phyloP scores from a whole-genome alignment of 2,113 vertebrate species.

The Ancistrus triradiatus region DNA sequence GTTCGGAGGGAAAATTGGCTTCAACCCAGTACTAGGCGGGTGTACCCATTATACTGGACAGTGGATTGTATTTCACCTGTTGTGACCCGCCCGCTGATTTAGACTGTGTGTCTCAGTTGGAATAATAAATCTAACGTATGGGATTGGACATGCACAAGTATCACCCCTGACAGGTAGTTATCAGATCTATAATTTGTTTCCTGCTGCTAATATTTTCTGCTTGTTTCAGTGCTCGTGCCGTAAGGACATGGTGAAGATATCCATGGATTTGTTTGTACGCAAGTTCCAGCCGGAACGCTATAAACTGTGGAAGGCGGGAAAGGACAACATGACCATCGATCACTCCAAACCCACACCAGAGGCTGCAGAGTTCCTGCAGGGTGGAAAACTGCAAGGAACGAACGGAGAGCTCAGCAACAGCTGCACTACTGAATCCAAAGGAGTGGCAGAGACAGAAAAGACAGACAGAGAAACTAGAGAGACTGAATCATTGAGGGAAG shows the following conservation, averaged over 20 bases:
- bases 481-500: too few relatives aligned
- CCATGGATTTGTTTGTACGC: conserved; percentile 94
- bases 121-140: too few relatives aligned
- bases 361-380: conserved; percentile 74
- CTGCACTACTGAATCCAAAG: conserved; percentile 46
- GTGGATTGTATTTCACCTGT: too few relatives aligned
- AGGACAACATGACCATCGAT: conserved; percentile 82
- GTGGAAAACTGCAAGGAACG: conserved; percentile 42
- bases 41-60: too few relatives aligned
- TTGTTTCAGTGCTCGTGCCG: conserved; percentile 88
- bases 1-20: too few relatives aligned
- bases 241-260: conserved; percentile 97
- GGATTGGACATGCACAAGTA: too few relatives aligned
- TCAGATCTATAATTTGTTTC: too few relatives aligned
- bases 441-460: conserved; percentile 42
- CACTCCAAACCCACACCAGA: conserved; percentile 86
- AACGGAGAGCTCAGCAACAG: conserved; percentile 25
- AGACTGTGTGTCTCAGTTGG: too few relatives aligned
- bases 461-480: too few relatives aligned
- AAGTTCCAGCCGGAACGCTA: conserved; percentile 95
- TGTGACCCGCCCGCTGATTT: too few relatives aligned
- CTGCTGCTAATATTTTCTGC: neutral
- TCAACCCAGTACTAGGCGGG: too few relatives aligned
- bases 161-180: too few relatives aligned
- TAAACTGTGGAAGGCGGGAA: conserved; percentile 90